phyloP scores from a whole-genome alignment of 2,113 vertebrate species.

The Proteles cristata region DNA sequence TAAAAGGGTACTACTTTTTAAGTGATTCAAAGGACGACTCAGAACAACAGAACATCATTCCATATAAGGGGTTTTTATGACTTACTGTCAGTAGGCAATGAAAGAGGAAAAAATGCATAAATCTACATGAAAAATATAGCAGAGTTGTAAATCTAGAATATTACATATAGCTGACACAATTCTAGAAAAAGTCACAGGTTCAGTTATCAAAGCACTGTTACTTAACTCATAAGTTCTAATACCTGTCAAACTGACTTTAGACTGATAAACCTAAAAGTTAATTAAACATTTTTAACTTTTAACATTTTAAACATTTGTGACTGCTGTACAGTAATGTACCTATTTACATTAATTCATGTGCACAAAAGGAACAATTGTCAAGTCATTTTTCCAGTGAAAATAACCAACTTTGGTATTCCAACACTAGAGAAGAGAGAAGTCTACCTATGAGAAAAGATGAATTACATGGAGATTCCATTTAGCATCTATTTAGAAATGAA shows the following conservation, averaged over 20 bases:
- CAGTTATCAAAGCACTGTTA: neutral
- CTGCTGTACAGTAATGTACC: neutral
- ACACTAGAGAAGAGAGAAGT: constrained; percentile 59
- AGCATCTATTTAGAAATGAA: constrained; percentile 45
- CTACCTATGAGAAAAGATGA: constrained; percentile 47
- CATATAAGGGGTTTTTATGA: neutral
- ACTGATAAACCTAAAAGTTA: neutral
- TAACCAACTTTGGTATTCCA: constrained; percentile 12
- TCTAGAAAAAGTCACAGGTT: neutral
- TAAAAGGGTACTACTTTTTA: constrained; percentile 29
- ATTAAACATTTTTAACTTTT: neutral
- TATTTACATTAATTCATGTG: constrained; percentile 23
- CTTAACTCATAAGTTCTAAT: neutral
- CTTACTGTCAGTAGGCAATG: constrained; percentile 1
- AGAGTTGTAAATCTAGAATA: neutral
- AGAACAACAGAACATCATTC: neutral
- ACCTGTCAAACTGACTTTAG: neutral
- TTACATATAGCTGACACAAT: neutral
- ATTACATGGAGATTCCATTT: neutral
- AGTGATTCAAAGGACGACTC: neutral
- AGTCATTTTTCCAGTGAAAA: constrained; percentile 14
- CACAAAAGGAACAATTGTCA: neutral
- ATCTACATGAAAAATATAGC: constrained; percentile 38
- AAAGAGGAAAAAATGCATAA: neutral
- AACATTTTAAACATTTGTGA: neutral